phyloP scores from a whole-genome alignment of 92 coral and sea anemone species.

The Porites rus region DNA sequence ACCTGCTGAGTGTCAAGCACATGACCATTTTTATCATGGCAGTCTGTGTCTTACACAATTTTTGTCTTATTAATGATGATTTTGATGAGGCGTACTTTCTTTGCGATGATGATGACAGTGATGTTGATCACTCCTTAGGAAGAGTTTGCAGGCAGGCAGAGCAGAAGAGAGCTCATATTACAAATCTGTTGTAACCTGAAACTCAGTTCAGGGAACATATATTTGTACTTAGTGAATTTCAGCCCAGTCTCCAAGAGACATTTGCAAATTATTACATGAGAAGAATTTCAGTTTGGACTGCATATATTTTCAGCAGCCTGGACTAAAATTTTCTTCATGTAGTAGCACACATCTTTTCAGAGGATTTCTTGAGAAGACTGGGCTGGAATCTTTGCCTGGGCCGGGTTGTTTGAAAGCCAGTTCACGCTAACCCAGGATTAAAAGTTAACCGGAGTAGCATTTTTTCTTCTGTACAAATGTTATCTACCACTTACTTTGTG shows the following conservation, averaged over 20 bases:
- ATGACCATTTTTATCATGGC: slow-evolving; percentile 40
- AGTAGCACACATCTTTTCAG: slow-evolving; percentile 1
- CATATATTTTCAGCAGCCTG: background rate
- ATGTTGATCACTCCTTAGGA: slow-evolving; percentile 34
- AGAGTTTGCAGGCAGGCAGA: slow-evolving; percentile 40
- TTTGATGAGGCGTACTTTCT: slow-evolving; percentile 65
- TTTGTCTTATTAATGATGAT: slow-evolving; percentile 59
- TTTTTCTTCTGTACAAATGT: too few relatives aligned
- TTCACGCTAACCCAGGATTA: too few relatives aligned
- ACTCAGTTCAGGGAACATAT: slow-evolving; percentile 15
- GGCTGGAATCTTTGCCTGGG: slow-evolving; percentile 12
- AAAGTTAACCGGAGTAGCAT: too few relatives aligned
- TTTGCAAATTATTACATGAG: slow-evolving; percentile 18
- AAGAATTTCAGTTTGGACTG: slow-evolving; percentile 15
- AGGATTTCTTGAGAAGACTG: slow-evolving; percentile 16
- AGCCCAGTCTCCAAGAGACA: slow-evolving; percentile 10
- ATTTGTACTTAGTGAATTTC: slow-evolving; percentile 21
- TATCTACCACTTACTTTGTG: too few relatives aligned
- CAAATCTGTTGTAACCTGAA: slow-evolving; percentile 28
- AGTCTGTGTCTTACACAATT: slow-evolving; percentile 66
- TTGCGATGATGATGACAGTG: slow-evolving; percentile 40
- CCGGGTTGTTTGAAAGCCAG: too few relatives aligned
- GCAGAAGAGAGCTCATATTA: slow-evolving; percentile 41
- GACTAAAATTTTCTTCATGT: background rate
- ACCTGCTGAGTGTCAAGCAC: slow-evolving; percentile 40